Conservation (phyloP, 2,113 vertebrate species). For the Burhinus oedicnemus region DNA sequence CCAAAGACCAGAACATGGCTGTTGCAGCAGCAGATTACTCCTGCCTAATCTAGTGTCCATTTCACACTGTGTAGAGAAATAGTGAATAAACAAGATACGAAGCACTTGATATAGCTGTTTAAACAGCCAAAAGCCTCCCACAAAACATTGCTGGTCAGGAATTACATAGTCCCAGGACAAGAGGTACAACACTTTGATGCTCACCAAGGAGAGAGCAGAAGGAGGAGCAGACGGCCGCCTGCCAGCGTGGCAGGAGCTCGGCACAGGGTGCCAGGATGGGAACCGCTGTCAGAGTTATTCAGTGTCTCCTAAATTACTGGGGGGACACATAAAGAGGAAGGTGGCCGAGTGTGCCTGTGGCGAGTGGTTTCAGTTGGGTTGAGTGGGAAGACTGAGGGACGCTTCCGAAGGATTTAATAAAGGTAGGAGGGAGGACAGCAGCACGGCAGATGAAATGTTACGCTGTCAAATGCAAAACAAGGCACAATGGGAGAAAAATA, state of each 20-base stretch:
- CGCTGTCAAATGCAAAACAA: neutral
- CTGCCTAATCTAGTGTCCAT: neutral
- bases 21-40: neutral
- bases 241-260: neutral
- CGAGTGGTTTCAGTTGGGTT: fast-evolving
- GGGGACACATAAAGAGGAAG: neutral
- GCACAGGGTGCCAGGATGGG: neutral
- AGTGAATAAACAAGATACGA: neutral
- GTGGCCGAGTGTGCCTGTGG: neutral
- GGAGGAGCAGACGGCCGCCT: neutral
- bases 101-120: neutral
- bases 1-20: neutral
- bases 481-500: neutral
- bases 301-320: fast-evolving
- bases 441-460: neutral
- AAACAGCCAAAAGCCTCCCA: neutral
- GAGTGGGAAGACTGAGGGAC: neutral
- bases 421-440: neutral
- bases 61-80: neutral
- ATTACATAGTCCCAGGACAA: neutral
- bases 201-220: no score
- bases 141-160: neutral
- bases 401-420: neutral
- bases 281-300: neutral
- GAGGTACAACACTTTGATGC: fast-evolving